Conservation (phyloP, 2,888 invertebrate genomes). For the Gari tellinella region DNA sequence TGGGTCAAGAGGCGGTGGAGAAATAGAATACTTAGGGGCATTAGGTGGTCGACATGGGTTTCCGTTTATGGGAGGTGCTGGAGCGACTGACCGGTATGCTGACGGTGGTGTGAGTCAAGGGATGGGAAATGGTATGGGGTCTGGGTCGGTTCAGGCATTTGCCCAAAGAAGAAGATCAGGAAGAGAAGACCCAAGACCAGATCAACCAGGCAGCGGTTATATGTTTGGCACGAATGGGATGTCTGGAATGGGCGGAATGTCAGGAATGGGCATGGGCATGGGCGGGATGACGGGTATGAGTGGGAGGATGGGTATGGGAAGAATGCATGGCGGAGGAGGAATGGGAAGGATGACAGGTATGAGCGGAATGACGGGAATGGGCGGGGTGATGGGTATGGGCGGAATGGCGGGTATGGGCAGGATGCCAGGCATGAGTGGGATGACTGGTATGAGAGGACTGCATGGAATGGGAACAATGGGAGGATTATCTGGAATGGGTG, state of each 20-base stretch:
- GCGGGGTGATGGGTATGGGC: background rate
- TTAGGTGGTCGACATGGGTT: conserved; percentile 11
- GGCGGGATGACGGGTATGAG: background rate
- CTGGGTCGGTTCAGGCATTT: conserved; percentile 12
- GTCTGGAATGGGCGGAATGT: conserved; percentile 5
- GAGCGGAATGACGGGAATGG: background rate
- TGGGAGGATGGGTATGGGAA: background rate
- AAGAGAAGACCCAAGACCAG: conserved; percentile 5
- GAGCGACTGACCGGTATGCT: background rate
- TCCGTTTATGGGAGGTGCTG: conserved; percentile 22
- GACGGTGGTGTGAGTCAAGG: conserved; percentile 11
- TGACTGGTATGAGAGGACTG: background rate
- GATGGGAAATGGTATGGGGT: conserved; percentile 11
- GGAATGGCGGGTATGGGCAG: background rate
- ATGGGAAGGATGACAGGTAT: background rate
- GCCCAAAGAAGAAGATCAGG: conserved; percentile 1
- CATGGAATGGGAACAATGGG: background rate
- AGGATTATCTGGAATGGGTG: background rate
- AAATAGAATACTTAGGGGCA: conserved; percentile 8
- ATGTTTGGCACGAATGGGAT: background rate
- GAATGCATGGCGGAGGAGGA: background rate
- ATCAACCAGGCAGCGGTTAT: background rate
- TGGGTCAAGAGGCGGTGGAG: conserved; percentile 4
- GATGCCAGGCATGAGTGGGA: background rate
- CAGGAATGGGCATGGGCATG: background rate